These are phyloP conservation scores for Drosophila suzukii DNA, from an alignment of 1,140 invertebrate species.

Conservation along the genomic window DNA sequence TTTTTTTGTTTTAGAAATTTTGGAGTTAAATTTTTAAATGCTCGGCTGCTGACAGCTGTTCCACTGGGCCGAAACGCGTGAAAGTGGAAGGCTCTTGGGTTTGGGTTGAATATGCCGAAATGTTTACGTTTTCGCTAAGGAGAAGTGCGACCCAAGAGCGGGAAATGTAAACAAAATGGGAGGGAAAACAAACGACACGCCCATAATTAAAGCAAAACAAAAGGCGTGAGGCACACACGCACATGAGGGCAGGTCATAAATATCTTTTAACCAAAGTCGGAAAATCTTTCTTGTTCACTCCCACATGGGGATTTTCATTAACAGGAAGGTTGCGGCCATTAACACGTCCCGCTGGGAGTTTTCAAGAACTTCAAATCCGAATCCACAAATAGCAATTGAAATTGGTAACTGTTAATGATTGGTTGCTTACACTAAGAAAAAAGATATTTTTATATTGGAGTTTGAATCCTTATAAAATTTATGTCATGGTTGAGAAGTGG, in stretches of 20 bases:
- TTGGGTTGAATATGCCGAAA: constrained; percentile 9
- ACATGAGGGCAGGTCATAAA: constrained; percentile 49
- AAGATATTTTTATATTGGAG: not conserved
- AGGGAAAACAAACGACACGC: constrained; percentile 36
- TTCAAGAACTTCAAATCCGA: constrained; percentile 35
- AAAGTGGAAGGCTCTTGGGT: constrained; percentile 21
- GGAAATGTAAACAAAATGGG: constrained; percentile 29
- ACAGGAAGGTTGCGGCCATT: constrained; percentile 66
- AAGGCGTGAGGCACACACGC: constrained; percentile 22
- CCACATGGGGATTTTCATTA: constrained; percentile 64
- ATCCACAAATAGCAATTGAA: constrained; percentile 27
- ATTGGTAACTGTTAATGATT: constrained; percentile 21
- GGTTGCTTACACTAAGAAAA: constrained; percentile 4
- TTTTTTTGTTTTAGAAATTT: constrained; percentile 36
- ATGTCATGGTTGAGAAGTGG: too few species aligned
- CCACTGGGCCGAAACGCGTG: not conserved
- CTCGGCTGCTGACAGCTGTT: constrained; percentile 40
- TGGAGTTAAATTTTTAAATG: constrained; percentile 33
- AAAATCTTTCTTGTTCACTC: constrained; percentile 12
- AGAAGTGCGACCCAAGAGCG: constrained; percentile 21
- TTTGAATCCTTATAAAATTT: not conserved
- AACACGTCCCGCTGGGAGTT: constrained; percentile 50
- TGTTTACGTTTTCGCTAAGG: constrained; percentile 41
- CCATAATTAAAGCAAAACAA: constrained; percentile 78
- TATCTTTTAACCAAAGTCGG: constrained; percentile 30